These are phyloP conservation scores for Herpailurus yagouaroundi DNA, from an alignment of 2,113 vertebrate genomes.

Conservation along the genomic window DNA sequence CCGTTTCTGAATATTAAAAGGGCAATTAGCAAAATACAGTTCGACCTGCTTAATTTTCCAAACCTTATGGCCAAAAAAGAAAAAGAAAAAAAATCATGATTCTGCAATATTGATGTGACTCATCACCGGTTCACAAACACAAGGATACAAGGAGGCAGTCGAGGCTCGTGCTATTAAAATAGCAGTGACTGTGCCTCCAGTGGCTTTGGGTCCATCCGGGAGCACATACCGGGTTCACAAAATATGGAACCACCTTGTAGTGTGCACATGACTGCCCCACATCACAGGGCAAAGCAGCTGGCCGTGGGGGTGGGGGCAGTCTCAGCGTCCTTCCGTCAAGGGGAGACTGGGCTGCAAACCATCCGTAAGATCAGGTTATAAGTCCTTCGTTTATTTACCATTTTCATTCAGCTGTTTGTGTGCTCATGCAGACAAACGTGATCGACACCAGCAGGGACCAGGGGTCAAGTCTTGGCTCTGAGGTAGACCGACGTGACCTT, in stretches of 20 bases:
- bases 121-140: not conserved
- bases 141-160: not conserved
- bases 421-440: not conserved
- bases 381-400: not conserved
- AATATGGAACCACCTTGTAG: not conserved
- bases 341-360: not conserved
- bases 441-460: fast-evolving
- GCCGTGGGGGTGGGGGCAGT: no score
- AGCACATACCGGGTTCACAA: not conserved
- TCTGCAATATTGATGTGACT: not conserved
- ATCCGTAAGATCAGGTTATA: not conserved
- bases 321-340: not conserved
- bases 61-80: not conserved
- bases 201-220: not conserved
- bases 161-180: not conserved
- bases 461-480: not conserved
- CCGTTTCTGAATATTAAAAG: not conserved
- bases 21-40: slow-evolving; percentile 1
- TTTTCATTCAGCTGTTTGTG: not conserved
- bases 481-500: not conserved
- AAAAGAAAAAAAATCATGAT: not conserved
- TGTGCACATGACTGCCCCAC: no score
- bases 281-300: no score
- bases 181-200: not conserved
- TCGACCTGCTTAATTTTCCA: not conserved